phyloP scores from a whole-genome alignment of 2,113 vertebrate species.

The Tetraodon nigroviridis region DNA sequence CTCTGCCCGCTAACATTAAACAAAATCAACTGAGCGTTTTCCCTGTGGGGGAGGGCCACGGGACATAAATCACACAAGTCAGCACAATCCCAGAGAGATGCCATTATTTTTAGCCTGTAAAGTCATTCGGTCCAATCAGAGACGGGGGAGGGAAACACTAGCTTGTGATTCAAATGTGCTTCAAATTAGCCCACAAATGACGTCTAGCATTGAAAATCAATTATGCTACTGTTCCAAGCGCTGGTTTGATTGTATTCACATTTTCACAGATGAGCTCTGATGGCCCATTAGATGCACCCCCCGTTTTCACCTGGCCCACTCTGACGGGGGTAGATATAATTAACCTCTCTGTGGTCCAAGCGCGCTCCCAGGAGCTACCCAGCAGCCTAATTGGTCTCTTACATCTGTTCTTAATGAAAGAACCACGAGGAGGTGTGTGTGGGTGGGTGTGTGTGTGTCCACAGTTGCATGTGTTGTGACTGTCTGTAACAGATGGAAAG shows the following conservation, averaged over 20 bases:
- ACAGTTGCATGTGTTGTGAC: conserved; percentile 17
- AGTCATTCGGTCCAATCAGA: background rate
- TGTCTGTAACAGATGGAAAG: conserved; percentile 53
- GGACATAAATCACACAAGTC: conserved; percentile 53
- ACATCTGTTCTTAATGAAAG: conserved; percentile 48
- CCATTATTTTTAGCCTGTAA: conserved; percentile 46
- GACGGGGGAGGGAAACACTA: background rate
- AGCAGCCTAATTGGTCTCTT: conserved; percentile 52
- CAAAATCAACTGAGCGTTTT: conserved; percentile 22
- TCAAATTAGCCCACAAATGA: conserved; percentile 25
- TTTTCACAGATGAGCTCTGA: conserved; percentile 11
- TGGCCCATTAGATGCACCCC: conserved; percentile 9
- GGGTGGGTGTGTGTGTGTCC: conserved; percentile 9
- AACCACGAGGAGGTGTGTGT: conserved; percentile 9
- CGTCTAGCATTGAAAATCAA: conserved; percentile 22
- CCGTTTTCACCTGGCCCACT: conserved; percentile 1
- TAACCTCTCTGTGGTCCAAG: conserved; percentile 41
- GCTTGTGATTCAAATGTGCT: conserved; percentile 1
- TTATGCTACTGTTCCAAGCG: conserved; percentile 8
- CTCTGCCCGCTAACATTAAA: conserved; percentile 19
- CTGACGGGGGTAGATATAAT: conserved; percentile 47
- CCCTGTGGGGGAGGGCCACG: conserved; percentile 41
- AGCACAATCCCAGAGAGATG: conserved; percentile 39
- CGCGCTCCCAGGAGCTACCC: conserved; percentile 28
- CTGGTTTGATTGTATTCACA: conserved; percentile 15